These are phyloP conservation scores for Odontamblyopus rebecca DNA, from an alignment of 2,797 vertebrate species.

Conservation along the genomic window DNA sequence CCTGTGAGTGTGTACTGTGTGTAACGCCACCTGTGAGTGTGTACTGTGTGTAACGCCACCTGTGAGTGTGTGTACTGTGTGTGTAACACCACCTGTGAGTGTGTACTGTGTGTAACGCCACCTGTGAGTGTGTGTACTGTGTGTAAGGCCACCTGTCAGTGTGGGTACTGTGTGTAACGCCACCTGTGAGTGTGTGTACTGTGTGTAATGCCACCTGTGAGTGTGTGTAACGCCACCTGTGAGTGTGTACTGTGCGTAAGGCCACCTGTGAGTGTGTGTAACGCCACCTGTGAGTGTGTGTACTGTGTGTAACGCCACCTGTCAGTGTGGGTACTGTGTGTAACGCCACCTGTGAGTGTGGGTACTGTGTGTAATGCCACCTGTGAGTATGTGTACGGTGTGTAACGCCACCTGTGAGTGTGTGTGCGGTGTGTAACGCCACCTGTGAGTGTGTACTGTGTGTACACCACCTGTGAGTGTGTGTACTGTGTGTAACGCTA, in stretches of 20 bases:
- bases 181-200: slow-evolving; percentile 7
- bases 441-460: no score
- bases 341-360: no score
- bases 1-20: no score
- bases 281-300: slow-evolving; percentile 19
- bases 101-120: slow-evolving; percentile 35
- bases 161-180: background rate
- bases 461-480: slow-evolving; percentile 21
- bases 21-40: no score
- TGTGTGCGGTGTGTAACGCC: no score
- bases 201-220: no score
- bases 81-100: slow-evolving; percentile 29
- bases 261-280: no score
- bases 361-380: no score
- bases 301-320: slow-evolving; percentile 39
- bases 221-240: slow-evolving; percentile 34
- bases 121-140: background rate
- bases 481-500: slow-evolving; percentile 35
- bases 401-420: slow-evolving; percentile 16
- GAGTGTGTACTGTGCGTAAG: slow-evolving; percentile 23
- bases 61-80: slow-evolving; percentile 15
- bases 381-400: no score
- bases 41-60: slow-evolving; percentile 38
- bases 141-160: no score
- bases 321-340: background rate